These are phyloP conservation scores for Cnemophilus loriae DNA, from an alignment of 2,113 vertebrate species.

Conservation along the genomic window DNA sequence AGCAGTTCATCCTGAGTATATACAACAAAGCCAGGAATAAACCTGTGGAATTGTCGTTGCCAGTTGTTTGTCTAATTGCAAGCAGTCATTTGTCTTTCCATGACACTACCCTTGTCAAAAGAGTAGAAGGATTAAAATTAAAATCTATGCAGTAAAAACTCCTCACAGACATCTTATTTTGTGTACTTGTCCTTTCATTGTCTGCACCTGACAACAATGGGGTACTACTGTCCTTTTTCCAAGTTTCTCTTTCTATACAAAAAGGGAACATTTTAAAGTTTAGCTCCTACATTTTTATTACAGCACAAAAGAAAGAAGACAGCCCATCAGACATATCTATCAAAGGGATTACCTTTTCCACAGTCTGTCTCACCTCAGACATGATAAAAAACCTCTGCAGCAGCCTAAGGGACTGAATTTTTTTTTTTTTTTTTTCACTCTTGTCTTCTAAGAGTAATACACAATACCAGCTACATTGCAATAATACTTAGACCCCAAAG, in stretches of 20 bases:
- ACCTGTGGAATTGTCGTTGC: not conserved
- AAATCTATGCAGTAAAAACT: not conserved
- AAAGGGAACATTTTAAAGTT: not conserved
- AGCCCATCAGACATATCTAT: not conserved
- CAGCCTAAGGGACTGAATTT: not conserved
- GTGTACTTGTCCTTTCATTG: not conserved
- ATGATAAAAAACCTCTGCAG: conserved; percentile 1
- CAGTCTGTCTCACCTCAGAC: not conserved
- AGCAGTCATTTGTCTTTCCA: not conserved
- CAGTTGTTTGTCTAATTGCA: not conserved
- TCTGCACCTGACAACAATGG: not conserved
- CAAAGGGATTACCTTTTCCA: conserved; percentile 23
- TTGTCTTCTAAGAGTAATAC: not conserved
- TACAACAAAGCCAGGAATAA: not conserved
- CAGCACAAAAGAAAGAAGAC: not conserved
- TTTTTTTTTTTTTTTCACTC: not conserved
- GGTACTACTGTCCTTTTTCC: not conserved
- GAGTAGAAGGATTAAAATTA: not conserved
- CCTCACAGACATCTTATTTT: not conserved
- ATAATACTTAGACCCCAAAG: not conserved
- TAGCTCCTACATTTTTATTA: not conserved
- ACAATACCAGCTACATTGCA: not conserved
- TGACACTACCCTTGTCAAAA: not conserved
- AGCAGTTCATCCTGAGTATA: not conserved
- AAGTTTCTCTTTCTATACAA: not conserved